Conservation (phyloP, 1,140 invertebrate species). For the Lordiphosa clarofinis region DNA sequence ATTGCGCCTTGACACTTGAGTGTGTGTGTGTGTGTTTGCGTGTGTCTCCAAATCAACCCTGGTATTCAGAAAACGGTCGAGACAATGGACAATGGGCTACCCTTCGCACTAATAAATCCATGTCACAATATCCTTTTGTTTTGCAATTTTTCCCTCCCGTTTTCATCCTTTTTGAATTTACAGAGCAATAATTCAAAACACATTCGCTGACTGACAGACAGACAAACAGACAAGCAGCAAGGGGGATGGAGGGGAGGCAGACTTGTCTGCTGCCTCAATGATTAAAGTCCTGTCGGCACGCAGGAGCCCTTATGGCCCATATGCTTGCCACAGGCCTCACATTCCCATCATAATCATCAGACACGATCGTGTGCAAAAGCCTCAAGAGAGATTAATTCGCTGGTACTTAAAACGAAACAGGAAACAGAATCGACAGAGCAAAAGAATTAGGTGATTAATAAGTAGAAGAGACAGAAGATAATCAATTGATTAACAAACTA, state of each 20-base stretch:
- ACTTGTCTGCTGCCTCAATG: constrained; percentile 36
- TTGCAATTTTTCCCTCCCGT: constrained; percentile 57
- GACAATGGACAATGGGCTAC: constrained; percentile 43
- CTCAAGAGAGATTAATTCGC: too few species aligned
- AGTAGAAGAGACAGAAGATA: too few species aligned
- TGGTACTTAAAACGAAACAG: too few species aligned
- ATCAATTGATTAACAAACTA: too few species aligned
- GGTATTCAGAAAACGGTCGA: constrained; percentile 19
- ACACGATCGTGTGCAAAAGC: too few species aligned
- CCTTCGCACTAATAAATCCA: constrained; percentile 62
- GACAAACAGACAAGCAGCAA: background rate
- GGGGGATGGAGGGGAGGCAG: constrained; percentile 11
- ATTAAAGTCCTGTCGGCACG: constrained; percentile 68
- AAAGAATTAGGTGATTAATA: too few species aligned
- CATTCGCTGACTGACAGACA: constrained; percentile 60
- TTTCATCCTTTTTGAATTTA: constrained; percentile 69
- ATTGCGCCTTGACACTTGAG: constrained; percentile 58
- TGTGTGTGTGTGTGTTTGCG: constrained; percentile 2
- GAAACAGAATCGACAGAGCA: too few species aligned
- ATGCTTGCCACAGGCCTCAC: constrained; percentile 14
- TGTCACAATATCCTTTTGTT: constrained; percentile 75
- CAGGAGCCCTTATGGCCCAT: constrained; percentile 28
- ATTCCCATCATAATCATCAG: too few species aligned
- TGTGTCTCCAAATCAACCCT: constrained; percentile 51
- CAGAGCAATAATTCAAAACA: constrained; percentile 73